Base-by-base conservation (phyloP, 2,888 invertebrate genomes). In the Amphipyra berbera region DNA sequence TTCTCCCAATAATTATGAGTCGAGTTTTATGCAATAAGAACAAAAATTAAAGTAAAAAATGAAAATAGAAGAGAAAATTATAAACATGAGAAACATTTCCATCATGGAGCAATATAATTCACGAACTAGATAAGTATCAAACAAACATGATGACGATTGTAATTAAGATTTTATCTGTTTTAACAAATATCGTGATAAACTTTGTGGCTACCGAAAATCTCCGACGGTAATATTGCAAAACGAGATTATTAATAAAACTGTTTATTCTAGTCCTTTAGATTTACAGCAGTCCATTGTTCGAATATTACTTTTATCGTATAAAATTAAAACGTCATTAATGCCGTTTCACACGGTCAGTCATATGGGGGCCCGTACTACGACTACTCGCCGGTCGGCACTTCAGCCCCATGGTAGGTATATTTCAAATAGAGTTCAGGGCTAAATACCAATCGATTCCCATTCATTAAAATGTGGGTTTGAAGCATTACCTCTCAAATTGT, bases 341-440 rank as follows among this genome's bases (percentile, higher is more conserved):
- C 7, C 44, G 49, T 57, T 72, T 60, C 54, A 83, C 83, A 73
- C 85, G 82, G 78, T 82, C 77, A 83, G 71, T 78, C 82, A 76
- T 74, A 72, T 67, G 78, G 61, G 76, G 76, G 78, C 76, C 82
- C 77, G 70, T 76, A 80, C 66, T 65, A 79, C 84, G 83, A 87
- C 87, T 87, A 87, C 83, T 80, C 75, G 76, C 68, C 67, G 73
- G 66, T 77, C 82, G 81, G 76, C 71, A 84, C 82, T 85, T 83
- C 81, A 81, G 78, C 83, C 78, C 73, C 69, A 69, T 74, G 68
- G 75, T 58, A 60, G 60, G 44, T 81, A 68, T 72, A 79, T 79
- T 82, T 81, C 77, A 83, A 84, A 85, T 81, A 81, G 82, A 85
- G 89, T 92, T 94, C 93, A 93, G 89, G 94, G 93, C 83, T 92